Base-by-base conservation (phyloP, 2,797 vertebrate species). In the Heterohyrax brucei region DNA sequence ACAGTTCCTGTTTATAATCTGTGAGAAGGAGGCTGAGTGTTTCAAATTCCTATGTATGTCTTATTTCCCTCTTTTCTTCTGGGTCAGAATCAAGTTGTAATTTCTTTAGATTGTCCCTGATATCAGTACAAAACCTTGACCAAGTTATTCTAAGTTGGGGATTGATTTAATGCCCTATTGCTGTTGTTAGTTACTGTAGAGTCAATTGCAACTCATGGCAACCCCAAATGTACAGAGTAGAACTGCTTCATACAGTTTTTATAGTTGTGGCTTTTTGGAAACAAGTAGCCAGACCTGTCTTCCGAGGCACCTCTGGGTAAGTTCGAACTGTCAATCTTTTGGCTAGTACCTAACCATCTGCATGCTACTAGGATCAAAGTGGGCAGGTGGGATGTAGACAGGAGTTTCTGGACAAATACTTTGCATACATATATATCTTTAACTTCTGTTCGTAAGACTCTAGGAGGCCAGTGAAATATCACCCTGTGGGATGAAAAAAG, bases 391-490 rank as follows among this genome's bases (percentile, higher is more conserved):
- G 56, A 75, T 88, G 16, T 70, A 91, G 5, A 79, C 1, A 78
- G n/a, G 33, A 2, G 9, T 46, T 91, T 26, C 26, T 56, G 26
- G 62, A 92, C 53, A 91, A 93, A 87, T 75, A 53, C 3, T 81
- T 81, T 76, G 14, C 48, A 30, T 50, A 14, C 30, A 84, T 39
- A 13, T 53, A 53, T 62, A 6, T 46, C 78, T 91, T 86, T 28
- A 87, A 82, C 53, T 89, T 6, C 56, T 84, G 8, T 94, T 96
- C 91, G 92, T 5, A 50, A 79, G 87, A 73, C 30, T 92, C 30
- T 77, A 92, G 56, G 19, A 96, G 92, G 56, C 26, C 81, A 87
- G 68, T 93, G 48, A 90, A 90, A 81, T 33, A 89, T 21, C 10
- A 83, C 59, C 26, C 70, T 76, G 77, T 44, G 48, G 46, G 61